Evolutionary conservation across 2,888 invertebrate genomes (phyloP), one percentile per base, ranked within the genome.

Genomic region (Athalia circularis): DNA sequence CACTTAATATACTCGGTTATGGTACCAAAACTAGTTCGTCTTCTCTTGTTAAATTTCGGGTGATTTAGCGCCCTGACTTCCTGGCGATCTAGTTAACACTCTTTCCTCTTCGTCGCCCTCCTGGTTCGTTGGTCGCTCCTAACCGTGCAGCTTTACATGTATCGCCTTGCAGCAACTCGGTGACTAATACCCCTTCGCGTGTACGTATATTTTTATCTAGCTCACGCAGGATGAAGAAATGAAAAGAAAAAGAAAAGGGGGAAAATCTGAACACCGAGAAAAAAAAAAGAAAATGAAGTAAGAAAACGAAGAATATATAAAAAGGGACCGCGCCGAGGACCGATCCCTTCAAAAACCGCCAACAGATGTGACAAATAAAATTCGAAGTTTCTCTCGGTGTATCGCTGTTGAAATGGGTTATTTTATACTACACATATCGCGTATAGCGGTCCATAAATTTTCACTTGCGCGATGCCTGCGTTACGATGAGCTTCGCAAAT

Each of bases 11-110:
- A 29, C 29, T 29, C 29, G 29, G 29, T 29, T 54, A 8, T 54
- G 9, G 9, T 54, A 11, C n/a, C 54, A 54, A 11, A 54, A 11
- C 54, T 54, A 61, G 67, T 79, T 79, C 65, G 67, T 75, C 5
- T 62, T 45, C 64, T 75, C 62, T 62, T 50, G 9, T 74, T 13
- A 47, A 9, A 11, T 48, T 79, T 75, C 79, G 81, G 82, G 85
- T 88, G 86, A 88, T 87, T 88, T 86, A 87, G 83, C 84, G 82
- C 79, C 83, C 72, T 78, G 57, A 83, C 84, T 86, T 87, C 85
- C 85, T 87, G 85, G 85, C 85, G 84, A 87, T 88, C 87, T 84
- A 84, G 87, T 88, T 87, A 87, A 86, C 85, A 82, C 84, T 61
- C 78, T 61, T 79, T 57, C 78, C 65, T 76, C 79, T 78, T 78